A percentile compares a stretch with the other conserved stretches of the same genome.
Conservation (phyloP, 2,888 invertebrate species). For the Cerastis leucographa region DNA sequence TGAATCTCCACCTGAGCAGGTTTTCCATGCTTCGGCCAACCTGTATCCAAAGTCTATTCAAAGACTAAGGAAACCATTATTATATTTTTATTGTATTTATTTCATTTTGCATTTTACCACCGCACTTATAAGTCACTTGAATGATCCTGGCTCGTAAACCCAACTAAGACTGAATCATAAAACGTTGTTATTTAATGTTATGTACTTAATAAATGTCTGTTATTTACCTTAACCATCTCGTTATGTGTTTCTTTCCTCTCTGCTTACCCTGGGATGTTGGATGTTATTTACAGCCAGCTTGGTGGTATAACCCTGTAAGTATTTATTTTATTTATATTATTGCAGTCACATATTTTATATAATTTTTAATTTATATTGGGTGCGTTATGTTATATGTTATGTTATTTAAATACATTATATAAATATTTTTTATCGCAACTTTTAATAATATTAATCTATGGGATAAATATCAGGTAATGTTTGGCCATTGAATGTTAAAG, state of each 20-base stretch:
- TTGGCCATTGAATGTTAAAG: not conserved
- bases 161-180: constrained; percentile 52
- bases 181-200: constrained; percentile 56
- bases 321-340: constrained; percentile 67
- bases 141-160: constrained; percentile 41
- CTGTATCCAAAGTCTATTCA: too few relatives aligned
- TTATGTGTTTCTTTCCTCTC: constrained; percentile 68
- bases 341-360: not conserved
- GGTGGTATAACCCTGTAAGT: constrained; percentile 98
- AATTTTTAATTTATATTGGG: not conserved
- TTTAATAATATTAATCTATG: not conserved
- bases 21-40: too few relatives aligned
- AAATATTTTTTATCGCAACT: not conserved
- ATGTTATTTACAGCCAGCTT: constrained; percentile 93
- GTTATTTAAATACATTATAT: not conserved
- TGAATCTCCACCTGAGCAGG: too few relatives aligned
- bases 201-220: constrained; percentile 63
- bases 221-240: constrained; percentile 59
- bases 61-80: too few relatives aligned
- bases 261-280: constrained; percentile 81
- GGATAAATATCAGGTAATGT: constrained; percentile 11
- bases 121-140: not conserved
- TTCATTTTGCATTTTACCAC: not conserved
- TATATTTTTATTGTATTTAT: not conserved
- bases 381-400: constrained; percentile 1